Evolutionary conservation across 53 echinoderm and acorn worm genomes (phyloP).

Genomic region (Paelopatides confundens): DNA sequence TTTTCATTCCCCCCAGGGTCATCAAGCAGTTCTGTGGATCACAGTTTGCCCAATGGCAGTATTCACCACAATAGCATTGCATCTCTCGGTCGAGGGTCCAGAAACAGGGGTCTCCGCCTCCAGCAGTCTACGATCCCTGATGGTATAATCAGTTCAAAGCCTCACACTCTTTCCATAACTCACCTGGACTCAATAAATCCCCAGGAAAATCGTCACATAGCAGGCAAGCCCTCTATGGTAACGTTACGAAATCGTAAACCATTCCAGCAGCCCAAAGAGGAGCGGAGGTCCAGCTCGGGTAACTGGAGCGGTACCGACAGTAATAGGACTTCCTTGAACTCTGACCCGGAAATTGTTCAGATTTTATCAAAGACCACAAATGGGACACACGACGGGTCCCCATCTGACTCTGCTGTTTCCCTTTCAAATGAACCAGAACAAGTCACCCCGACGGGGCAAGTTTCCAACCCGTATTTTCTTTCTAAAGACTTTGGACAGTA

Average conservation of each 20-base stretch:
- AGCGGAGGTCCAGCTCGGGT: constrained; percentile 95
- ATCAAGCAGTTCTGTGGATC: constrained; percentile 66
- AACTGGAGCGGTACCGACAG: constrained; percentile 99
- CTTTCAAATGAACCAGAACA: constrained; percentile 81
- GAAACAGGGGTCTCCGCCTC: constrained; percentile 48
- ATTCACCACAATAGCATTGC: constrained; percentile 25
- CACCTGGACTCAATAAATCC: constrained; percentile 24
- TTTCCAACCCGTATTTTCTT: constrained; percentile 23
- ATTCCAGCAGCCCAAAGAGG: constrained; percentile 74
- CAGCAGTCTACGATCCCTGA: constrained; percentile 68
- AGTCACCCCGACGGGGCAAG: constrained; percentile 49
- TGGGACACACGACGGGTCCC: constrained; percentile 64
- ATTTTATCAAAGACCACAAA: constrained; percentile 33
- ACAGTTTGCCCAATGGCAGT: constrained; percentile 43
- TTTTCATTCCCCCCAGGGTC: constrained; percentile 41
- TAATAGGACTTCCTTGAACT: constrained; percentile 93
- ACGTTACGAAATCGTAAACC: constrained; percentile 73
- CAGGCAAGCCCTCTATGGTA: constrained; percentile 53
- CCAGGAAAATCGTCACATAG: background rate
- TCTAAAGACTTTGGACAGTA: constrained; percentile 37
- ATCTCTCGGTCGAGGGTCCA: background rate
- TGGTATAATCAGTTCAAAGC: constrained; percentile 77
- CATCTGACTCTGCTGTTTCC: constrained; percentile 98
- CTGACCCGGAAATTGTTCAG: constrained; percentile 71
- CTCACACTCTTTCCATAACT: constrained; percentile 69